Evolutionary conservation across 2,888 invertebrate genomes (phyloP).

Genomic region (Ornithoptera alexandrae): DNA sequence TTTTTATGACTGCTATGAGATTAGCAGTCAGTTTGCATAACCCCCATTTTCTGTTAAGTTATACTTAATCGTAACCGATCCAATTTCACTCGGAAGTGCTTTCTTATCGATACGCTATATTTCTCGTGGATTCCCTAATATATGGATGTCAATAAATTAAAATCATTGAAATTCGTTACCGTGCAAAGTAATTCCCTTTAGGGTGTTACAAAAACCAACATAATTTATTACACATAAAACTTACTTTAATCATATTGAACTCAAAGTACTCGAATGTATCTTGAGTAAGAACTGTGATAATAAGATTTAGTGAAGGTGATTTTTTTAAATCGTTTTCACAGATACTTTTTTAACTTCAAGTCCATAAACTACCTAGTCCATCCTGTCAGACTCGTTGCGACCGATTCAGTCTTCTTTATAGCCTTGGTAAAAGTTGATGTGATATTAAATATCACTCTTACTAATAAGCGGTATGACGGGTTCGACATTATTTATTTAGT

Average conservation of each 20-base stretch:
- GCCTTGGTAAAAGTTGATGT: conserved; percentile 30
- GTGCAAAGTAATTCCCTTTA: not conserved
- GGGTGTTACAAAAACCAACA: not conserved
- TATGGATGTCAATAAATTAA: not conserved
- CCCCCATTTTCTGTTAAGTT: conserved; percentile 27
- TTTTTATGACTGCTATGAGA: conserved; percentile 33
- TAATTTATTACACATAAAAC: not conserved
- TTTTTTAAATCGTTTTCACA: not conserved
- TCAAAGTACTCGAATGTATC: not conserved
- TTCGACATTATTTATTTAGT: conserved; percentile 4
- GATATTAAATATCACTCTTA: conserved; percentile 30
- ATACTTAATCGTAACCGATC: conserved; percentile 29
- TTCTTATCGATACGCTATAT: conserved; percentile 4
- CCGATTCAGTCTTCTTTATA: conserved; percentile 25
- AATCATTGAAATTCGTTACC: not conserved
- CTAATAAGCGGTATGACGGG: conserved; percentile 26
- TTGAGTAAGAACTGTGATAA: not conserved
- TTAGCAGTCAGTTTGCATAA: conserved; percentile 32
- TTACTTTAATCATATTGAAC: not conserved
- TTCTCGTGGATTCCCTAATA: conserved; percentile 1
- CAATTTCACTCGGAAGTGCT: conserved; percentile 30
- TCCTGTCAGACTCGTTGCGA: conserved; percentile 25
- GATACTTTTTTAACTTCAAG: conserved; percentile 4
- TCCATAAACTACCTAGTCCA: not conserved
- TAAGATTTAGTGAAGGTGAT: not conserved